phyloP scores from a whole-genome alignment of 2,113 vertebrate species.

The Amphiprion ocellaris region DNA sequence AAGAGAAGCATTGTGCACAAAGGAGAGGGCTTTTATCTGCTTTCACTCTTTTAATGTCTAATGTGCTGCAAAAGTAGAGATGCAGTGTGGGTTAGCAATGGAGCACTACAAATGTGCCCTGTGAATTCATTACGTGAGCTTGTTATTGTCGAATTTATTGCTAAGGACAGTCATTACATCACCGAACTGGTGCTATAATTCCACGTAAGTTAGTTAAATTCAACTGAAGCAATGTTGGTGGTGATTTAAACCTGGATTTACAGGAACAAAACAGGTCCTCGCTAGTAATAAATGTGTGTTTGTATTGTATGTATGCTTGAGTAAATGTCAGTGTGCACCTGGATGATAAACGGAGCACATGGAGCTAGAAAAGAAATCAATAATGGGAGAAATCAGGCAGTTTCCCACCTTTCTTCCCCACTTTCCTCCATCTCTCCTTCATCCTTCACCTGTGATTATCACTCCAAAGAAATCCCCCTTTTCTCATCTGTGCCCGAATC shows the following conservation, averaged over 20 bases:
- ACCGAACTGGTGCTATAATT: no score
- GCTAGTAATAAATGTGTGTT: conserved; percentile 47
- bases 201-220: no score
- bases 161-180: no score
- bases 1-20: no score
- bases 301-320: conserved; percentile 22
- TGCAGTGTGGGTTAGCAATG: no score
- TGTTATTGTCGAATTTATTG: no score
- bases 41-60: no score
- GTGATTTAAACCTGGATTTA: neutral
- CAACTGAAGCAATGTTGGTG: no score
- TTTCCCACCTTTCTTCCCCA: conserved; percentile 3
- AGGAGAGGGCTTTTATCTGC: no score
- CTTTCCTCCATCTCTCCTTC: conserved; percentile 33
- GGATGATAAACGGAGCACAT: conserved; percentile 57
- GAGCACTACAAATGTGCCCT: no score
- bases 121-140: no score
- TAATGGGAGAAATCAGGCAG: conserved; percentile 32
- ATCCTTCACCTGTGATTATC: conserved; percentile 62
- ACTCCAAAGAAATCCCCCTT: conserved; percentile 50
- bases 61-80: no score
- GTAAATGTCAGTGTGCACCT: conserved; percentile 55
- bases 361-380: conserved; percentile 58
- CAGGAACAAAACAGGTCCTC: neutral
- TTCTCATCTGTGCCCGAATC: conserved; percentile 23